Evolutionary conservation across 2,888 invertebrate species (phyloP).

Genomic region (Limenitis camilla): DNA sequence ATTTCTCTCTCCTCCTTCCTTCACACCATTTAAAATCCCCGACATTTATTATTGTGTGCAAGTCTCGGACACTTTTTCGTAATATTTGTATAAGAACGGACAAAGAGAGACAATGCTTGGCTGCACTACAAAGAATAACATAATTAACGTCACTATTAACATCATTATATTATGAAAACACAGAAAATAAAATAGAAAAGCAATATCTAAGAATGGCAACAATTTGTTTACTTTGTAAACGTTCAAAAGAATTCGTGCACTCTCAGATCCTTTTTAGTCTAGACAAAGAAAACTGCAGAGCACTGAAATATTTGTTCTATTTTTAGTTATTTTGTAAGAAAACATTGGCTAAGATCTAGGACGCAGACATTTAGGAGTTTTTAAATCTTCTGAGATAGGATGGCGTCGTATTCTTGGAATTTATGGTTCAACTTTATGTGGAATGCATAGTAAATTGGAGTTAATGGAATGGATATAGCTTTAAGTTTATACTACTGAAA

Average conservation of each 20-base stretch:
- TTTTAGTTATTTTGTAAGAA: not conserved
- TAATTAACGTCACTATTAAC: too few relatives aligned
- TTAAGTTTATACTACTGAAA: too few relatives aligned
- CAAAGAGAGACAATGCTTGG: too few relatives aligned
- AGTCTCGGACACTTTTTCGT: too few relatives aligned
- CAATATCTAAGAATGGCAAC: not conserved
- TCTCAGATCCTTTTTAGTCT: not conserved
- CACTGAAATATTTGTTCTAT: conserved; percentile 1
- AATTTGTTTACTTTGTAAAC: not conserved
- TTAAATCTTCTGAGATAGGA: not conserved
- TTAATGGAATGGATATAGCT: not conserved
- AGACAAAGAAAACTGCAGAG: conserved; percentile 3
- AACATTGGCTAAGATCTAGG: not conserved
- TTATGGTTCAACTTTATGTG: not conserved
- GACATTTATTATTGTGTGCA: too few relatives aligned
- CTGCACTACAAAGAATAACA: too few relatives aligned
- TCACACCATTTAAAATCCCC: too few relatives aligned
- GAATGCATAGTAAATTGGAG: not conserved
- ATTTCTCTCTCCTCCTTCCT: too few relatives aligned
- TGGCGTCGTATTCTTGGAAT: not conserved
- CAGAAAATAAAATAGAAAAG: too few relatives aligned
- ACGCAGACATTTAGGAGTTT: not conserved
- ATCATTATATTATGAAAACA: too few relatives aligned
- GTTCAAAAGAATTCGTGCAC: not conserved
- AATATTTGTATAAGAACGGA: too few relatives aligned